Evolutionary conservation across 1,140 invertebrate genomes (phyloP).

Genomic region (Homarus americanus): DNA sequence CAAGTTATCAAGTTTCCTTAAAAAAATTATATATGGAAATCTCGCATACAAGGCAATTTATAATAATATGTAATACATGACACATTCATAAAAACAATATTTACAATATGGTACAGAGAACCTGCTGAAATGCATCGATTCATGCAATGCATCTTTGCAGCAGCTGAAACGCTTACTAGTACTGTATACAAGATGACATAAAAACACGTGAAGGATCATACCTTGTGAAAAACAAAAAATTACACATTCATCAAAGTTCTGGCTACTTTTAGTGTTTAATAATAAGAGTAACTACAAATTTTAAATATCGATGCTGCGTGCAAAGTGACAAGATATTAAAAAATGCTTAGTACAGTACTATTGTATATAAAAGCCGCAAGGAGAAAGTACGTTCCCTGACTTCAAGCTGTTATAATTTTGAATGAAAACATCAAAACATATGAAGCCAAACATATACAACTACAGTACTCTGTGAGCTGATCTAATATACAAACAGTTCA

Average conservation of each 20-base stretch:
- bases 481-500: neutral
- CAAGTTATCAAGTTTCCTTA: constrained; percentile 1
- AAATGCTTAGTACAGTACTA: neutral
- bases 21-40: constrained; percentile 1
- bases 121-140: constrained; percentile 1
- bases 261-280: neutral
- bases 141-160: constrained; percentile 26
- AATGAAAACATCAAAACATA: neutral
- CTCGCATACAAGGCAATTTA: neutral
- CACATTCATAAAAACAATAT: constrained; percentile 62
- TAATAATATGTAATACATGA: constrained; percentile 49
- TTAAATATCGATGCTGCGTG: neutral
- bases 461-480: neutral
- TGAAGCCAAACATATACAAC: neutral
- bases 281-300: neutral
- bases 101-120: constrained; percentile 68
- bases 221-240: constrained; percentile 17
- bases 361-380: neutral
- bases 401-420: neutral
- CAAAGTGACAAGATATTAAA: neutral
- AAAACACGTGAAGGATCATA: constrained; percentile 1
- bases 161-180: constrained; percentile 23
- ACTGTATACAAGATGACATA: constrained; percentile 19
- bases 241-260: constrained; percentile 14
- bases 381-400: neutral